A percentile compares a stretch with the other conserved stretches of the same genome.
These are phyloP conservation scores for Troglohyphantes excavatus DNA, from an alignment of 2,888 invertebrate species.

Conservation along the genomic window DNA sequence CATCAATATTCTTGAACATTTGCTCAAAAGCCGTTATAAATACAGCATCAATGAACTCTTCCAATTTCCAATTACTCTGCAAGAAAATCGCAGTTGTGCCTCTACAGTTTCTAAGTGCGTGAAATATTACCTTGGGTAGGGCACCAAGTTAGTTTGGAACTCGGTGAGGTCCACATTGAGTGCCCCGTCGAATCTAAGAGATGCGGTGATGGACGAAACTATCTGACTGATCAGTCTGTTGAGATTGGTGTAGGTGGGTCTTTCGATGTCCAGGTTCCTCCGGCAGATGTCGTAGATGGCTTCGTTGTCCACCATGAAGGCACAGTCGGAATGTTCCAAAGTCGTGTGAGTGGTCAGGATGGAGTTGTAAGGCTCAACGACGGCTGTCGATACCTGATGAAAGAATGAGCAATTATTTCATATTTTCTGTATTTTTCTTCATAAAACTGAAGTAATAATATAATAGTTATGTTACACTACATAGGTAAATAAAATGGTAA, in stretches of 20 bases:
- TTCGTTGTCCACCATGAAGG: constrained; percentile 93
- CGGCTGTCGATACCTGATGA: constrained; percentile 87
- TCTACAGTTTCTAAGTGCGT: too few relatives aligned
- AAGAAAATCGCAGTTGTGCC: too few relatives aligned
- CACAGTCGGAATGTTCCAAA: constrained; percentile 80
- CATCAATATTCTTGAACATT: too few relatives aligned
- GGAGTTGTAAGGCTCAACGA: constrained; percentile 98
- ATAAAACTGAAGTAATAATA: too few relatives aligned
- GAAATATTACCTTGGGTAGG: constrained; percentile 93
- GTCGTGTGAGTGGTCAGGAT: constrained; percentile 84
- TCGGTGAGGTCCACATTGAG: constrained; percentile 93
- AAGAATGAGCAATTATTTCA: neutral
- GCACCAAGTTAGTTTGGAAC: constrained; percentile 92
- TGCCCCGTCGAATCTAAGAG: constrained; percentile 87
- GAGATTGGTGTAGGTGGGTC: constrained; percentile 92
- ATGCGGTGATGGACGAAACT: constrained; percentile 85
- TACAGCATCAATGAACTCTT: too few relatives aligned
- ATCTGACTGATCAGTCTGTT: constrained; percentile 97
- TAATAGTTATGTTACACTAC: too few relatives aligned
- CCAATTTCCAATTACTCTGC: too few relatives aligned
- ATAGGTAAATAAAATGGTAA: too few relatives aligned
- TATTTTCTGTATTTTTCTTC: neutral
- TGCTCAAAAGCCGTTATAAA: too few relatives aligned
- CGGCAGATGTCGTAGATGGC: constrained; percentile 96
- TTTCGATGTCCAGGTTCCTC: constrained; percentile 90